phyloP scores from a whole-genome alignment of 1,140 invertebrate species.

The Pteromalus puparum region DNA sequence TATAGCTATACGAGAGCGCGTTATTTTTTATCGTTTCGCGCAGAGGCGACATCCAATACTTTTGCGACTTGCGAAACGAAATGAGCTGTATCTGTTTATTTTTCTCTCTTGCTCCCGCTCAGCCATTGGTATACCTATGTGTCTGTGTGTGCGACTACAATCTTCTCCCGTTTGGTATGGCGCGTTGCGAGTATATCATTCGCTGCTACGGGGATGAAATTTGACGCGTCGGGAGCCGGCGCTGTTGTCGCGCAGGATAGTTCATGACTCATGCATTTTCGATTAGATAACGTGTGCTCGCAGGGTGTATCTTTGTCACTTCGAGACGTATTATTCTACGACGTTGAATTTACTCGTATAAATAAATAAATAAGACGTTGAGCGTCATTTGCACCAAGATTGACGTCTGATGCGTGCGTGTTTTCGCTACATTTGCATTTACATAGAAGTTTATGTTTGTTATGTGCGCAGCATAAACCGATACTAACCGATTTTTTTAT shows the following conservation, averaged over 20 bases:
- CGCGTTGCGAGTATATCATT: not conserved
- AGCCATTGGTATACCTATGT: too few relatives aligned
- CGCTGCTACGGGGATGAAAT: constrained; percentile 17
- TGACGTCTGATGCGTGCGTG: not conserved
- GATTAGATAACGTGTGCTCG: constrained; percentile 18
- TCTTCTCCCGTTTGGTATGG: not conserved
- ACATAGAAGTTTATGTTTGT: too few relatives aligned
- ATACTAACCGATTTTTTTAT: not conserved
- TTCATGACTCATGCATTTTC: constrained; percentile 14
- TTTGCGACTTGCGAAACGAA: not conserved
- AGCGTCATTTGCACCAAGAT: not conserved
- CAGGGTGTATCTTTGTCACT: not conserved
- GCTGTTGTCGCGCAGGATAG: not conserved
- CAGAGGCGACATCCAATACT: constrained; percentile 2
- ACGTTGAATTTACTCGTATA: not conserved
- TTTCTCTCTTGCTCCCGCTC: not conserved
- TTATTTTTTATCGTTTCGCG: not conserved
- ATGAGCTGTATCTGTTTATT: not conserved
- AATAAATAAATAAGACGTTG: constrained; percentile 2
- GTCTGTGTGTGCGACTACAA: not conserved
- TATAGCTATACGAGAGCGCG: not conserved
- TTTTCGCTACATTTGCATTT: not conserved
- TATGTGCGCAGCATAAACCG: not conserved
- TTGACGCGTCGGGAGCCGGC: not conserved
- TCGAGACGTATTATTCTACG: not conserved